Evolutionary conservation across 2,888 invertebrate genomes (phyloP).

Genomic region (Chaetogeoica ovagalla): DNA sequence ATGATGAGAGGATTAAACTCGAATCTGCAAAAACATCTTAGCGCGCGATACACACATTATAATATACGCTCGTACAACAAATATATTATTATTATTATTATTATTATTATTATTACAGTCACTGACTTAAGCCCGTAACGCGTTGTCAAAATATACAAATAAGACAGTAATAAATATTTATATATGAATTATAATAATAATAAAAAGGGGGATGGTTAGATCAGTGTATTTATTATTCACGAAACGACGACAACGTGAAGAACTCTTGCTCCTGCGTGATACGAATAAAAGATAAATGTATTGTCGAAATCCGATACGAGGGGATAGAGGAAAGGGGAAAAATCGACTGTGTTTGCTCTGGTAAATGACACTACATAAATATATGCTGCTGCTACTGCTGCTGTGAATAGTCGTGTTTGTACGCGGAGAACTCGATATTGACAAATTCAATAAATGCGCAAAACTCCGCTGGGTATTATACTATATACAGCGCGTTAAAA

Average conservation of each 20-base stretch:
- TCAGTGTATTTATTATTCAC: constrained; percentile 23
- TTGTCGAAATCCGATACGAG: background rate
- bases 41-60: too few species aligned
- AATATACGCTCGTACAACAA: background rate
- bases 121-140: background rate
- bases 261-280: background rate
- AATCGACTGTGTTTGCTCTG: background rate
- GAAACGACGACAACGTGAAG: background rate
- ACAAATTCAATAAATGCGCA: too few species aligned
- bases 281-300: background rate
- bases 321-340: background rate
- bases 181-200: background rate
- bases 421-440: too few species aligned
- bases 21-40: too few species aligned
- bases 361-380: too few species aligned
- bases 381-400: too few species aligned
- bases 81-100: too few species aligned
- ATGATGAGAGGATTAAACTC: too few species aligned
- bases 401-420: too few species aligned
- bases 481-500: too few species aligned
- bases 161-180: background rate
- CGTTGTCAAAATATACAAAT: background rate
- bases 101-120: background rate
- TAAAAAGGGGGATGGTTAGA: background rate
- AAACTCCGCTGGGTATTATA: too few species aligned